Percentiles rank a stretch among this genome's conserved stretches.
These are phyloP conservation scores for Apoda limacodes DNA, from an alignment of 2,888 invertebrate genomes.

Conservation along the genomic window DNA sequence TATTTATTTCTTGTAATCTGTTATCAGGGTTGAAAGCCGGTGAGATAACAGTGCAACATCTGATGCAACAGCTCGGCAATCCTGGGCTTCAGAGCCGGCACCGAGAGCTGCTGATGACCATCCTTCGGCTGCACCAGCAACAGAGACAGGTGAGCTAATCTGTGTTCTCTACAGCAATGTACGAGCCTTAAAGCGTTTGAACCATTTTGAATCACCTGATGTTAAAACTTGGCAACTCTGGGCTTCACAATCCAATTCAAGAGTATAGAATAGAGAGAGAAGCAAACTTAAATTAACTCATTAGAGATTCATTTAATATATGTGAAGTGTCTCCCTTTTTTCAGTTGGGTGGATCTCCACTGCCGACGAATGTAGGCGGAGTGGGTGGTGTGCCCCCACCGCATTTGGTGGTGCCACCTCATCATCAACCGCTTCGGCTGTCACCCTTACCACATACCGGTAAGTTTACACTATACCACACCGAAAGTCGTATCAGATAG, in stretches of 20 bases:
- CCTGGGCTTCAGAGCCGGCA: slow-evolving; percentile 80
- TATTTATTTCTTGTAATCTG: too few species aligned
- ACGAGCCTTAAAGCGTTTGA: too few species aligned
- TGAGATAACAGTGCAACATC: slow-evolving; percentile 79
- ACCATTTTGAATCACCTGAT: too few species aligned
- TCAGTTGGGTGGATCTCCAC: slow-evolving; percentile 52
- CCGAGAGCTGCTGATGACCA: slow-evolving; percentile 76
- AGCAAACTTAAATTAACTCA: too few species aligned
- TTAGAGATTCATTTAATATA: too few species aligned
- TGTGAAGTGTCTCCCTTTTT: too few species aligned
- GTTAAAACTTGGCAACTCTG: too few species aligned
- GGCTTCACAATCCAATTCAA: too few species aligned
- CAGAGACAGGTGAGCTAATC: slow-evolving; percentile 44
- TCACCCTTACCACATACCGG: slow-evolving; percentile 74
- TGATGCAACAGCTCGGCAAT: slow-evolving; percentile 82
- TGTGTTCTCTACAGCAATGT: too few species aligned
- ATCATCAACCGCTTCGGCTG: slow-evolving; percentile 68
- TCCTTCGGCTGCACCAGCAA: slow-evolving; percentile 67
- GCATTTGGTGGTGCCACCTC: slow-evolving; percentile 47
- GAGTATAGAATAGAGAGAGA: too few species aligned
- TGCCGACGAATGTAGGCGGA: slow-evolving; percentile 27
- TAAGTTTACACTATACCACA: slow-evolving; percentile 32
- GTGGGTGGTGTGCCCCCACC: slow-evolving; percentile 25
- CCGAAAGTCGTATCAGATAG: too few species aligned
- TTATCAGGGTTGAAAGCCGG: slow-evolving; percentile 82